Percentiles rank a stretch among this genome's conserved stretches.
phyloP scores from a whole-genome alignment of 2,113 vertebrate genomes.

The Chamaetylas fuelleborni region DNA sequence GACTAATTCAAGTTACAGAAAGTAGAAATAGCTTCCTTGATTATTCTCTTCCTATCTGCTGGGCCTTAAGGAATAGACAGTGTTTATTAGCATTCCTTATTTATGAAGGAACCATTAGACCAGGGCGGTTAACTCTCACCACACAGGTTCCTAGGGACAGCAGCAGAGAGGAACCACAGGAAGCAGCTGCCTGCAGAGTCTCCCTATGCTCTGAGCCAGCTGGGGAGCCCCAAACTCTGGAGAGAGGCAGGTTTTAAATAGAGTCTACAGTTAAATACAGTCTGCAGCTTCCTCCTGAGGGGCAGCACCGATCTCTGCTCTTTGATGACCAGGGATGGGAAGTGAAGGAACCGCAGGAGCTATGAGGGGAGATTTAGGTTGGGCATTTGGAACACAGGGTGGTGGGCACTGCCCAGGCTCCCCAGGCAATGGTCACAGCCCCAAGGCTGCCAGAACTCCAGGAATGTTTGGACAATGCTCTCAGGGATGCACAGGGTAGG shows the following conservation, averaged over 20 bases:
- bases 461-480: accelerated
- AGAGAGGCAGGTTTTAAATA: background rate
- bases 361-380: no score
- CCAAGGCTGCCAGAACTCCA: background rate
- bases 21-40: background rate
- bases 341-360: background rate
- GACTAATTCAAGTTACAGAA: constrained; percentile 13
- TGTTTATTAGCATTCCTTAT: background rate
- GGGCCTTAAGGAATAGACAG: background rate
- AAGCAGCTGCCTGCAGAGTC: background rate
- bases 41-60: background rate
- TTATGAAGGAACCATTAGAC: background rate
- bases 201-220: background rate
- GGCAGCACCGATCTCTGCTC: background rate
- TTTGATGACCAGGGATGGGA: background rate
- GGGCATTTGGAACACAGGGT: background rate
- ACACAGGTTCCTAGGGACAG: accelerated
- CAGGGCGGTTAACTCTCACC: background rate
- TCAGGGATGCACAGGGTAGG: background rate
- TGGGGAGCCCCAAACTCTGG: background rate
- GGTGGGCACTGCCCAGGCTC: background rate
- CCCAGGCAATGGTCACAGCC: accelerated
- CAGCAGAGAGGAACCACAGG: background rate
- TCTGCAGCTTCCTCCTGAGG: background rate
- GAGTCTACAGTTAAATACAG: background rate